Evolutionary conservation across 2,113 vertebrate species (phyloP).

Genomic region (Cavia porcellus): DNA sequence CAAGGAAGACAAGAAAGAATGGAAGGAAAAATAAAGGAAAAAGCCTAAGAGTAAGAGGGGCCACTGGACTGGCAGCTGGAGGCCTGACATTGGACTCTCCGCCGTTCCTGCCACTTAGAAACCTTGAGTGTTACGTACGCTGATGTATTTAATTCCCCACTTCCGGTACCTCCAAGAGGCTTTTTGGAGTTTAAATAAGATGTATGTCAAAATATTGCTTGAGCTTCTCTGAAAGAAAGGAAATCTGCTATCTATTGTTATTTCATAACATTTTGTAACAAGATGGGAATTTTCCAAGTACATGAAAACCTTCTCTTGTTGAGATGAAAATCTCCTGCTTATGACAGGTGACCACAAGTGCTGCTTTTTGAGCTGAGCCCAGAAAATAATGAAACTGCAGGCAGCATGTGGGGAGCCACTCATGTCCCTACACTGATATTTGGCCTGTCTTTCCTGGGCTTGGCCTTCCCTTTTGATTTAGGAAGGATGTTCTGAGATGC

Average conservation of each 20-base stretch:
- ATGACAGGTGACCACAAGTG: slow-evolving; percentile 78
- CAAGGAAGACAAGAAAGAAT: not conserved
- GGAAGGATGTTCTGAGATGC: slow-evolving; percentile 29
- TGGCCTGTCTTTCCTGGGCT: slow-evolving; percentile 11
- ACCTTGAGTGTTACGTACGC: not conserved
- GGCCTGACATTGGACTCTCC: not conserved
- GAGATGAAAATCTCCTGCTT: slow-evolving; percentile 75
- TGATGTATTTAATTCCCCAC: not conserved
- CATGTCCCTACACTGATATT: slow-evolving; percentile 50
- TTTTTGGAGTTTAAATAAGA: slow-evolving; percentile 69
- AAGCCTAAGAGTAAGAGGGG: not conserved
- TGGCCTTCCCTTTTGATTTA: slow-evolving; percentile 71
- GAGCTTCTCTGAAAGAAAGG: slow-evolving; percentile 69
- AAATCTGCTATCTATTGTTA: slow-evolving; percentile 64
- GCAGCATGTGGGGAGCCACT: slow-evolving; percentile 39
- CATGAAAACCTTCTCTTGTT: slow-evolving; percentile 69
- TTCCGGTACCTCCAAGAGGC: not conserved
- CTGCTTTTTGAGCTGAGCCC: slow-evolving; percentile 67
- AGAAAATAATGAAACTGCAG: slow-evolving; percentile 63
- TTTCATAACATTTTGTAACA: slow-evolving; percentile 75
- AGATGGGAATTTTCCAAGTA: slow-evolving; percentile 75
- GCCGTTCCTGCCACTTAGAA: not conserved
- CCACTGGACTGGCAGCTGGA: not conserved
- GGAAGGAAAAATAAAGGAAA: not conserved
- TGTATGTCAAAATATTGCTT: slow-evolving; percentile 67